Evolutionary conservation across 2,797 vertebrate genomes (phyloP).

Genomic region (Enteromius viviparus): DNA sequence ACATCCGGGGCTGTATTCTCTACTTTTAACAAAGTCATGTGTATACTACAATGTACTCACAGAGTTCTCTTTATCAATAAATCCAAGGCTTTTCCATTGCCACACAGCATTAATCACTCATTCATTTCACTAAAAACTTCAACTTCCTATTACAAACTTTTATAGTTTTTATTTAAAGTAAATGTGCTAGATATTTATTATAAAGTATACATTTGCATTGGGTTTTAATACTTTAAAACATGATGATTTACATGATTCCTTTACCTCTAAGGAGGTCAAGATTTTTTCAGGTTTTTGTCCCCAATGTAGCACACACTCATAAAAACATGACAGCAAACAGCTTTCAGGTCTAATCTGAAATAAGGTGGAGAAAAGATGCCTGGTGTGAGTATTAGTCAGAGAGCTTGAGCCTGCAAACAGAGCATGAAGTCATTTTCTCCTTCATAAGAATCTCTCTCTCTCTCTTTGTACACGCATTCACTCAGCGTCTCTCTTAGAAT

Average conservation of each 20-base stretch:
- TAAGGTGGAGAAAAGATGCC: conserved; percentile 21
- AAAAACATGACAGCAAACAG: conserved; percentile 5
- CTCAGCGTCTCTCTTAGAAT: background rate
- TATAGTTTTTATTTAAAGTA: background rate
- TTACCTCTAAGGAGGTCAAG: background rate
- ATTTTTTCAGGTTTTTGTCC: background rate
- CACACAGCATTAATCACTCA: background rate
- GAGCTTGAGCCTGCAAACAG: conserved; percentile 34
- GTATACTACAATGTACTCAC: background rate
- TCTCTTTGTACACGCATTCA: background rate
- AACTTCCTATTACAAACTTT: background rate
- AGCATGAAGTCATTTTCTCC: conserved; percentile 44
- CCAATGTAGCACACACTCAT: background rate
- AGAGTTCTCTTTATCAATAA: background rate
- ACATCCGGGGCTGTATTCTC: conserved; percentile 41
- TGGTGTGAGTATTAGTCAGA: conserved; percentile 34
- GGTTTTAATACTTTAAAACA: background rate
- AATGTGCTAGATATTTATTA: background rate
- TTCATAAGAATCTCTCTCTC: conserved; percentile 8
- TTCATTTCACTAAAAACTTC: background rate
- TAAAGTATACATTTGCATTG: background rate
- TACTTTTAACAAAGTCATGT: conserved; percentile 27
- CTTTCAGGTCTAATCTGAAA: conserved; percentile 11
- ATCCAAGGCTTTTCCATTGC: background rate
- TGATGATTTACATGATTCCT: background rate